Percentiles rank a stretch among this genome's conserved stretches.
Evolutionary conservation across 2,888 invertebrate species (phyloP).

Genomic region (Hirtodrosophila confusa): DNA sequence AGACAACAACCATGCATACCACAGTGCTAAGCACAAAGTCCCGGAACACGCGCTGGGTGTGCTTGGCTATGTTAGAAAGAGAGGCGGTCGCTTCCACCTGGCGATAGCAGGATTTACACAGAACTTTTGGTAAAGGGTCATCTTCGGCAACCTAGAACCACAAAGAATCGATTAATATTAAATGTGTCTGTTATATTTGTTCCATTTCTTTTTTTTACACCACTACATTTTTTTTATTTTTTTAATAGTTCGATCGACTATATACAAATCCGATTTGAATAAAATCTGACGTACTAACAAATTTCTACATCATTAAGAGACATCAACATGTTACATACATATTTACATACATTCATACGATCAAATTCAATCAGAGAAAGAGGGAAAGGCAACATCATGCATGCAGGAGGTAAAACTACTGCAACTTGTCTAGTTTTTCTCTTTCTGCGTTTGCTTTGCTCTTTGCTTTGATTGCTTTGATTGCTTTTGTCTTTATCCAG

Average conservation of each 20-base stretch:
- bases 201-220: background rate
- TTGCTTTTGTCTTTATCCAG: conserved; percentile 20
- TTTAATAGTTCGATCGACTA: no score
- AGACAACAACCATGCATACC: conserved; percentile 48
- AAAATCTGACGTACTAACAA: no score
- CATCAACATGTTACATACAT: no score
- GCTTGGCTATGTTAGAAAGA: conserved; percentile 81
- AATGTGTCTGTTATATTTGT: background rate
- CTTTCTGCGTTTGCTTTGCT: background rate
- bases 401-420: conserved; percentile 29
- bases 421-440: conserved; percentile 13
- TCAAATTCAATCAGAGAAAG: background rate
- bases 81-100: conserved; percentile 83
- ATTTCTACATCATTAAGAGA: no score
- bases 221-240: no score
- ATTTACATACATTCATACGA: background rate
- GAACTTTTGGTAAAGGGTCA: conserved; percentile 80
- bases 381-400: conserved; percentile 2
- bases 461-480: conserved; percentile 18
- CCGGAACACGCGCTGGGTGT: conserved; percentile 80
- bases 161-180: background rate
- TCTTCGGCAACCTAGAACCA: conserved; percentile 76
- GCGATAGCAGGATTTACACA: conserved; percentile 81
- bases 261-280: no score
- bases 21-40: conserved; percentile 78